phyloP scores from a whole-genome alignment of 2,888 invertebrate genomes.

The Machimus rusticus region DNA sequence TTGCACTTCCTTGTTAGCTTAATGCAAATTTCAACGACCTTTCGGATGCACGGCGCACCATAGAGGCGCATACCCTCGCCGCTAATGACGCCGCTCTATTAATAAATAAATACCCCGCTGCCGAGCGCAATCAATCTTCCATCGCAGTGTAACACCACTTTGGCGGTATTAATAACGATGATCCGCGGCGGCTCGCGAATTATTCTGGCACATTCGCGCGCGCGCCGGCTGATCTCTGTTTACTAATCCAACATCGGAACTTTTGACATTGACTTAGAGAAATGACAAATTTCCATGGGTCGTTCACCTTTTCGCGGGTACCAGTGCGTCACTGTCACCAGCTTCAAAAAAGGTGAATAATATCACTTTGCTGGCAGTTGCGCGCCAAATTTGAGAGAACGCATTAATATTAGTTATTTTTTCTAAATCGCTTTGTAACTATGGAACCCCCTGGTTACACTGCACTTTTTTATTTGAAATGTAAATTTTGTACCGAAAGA shows the following conservation, averaged over 20 bases:
- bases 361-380: not conserved
- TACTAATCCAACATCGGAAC: not conserved
- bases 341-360: not conserved
- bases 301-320: not conserved
- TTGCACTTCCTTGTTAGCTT: conserved; percentile 18
- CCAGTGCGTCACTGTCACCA: not conserved
- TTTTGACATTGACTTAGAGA: conserved; percentile 27
- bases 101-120: conserved; percentile 9
- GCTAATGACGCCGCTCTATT: conserved; percentile 13
- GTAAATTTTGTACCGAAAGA: not conserved
- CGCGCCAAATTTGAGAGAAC: not conserved
- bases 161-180: conserved; percentile 15
- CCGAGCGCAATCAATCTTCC: not conserved
- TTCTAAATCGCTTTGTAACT: not conserved
- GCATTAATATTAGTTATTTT: not conserved
- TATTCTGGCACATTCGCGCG: not conserved
- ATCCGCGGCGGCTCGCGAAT: not conserved
- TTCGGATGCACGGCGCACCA: not conserved
- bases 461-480: not conserved
- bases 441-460: not conserved
- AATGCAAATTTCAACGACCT: conserved; percentile 26
- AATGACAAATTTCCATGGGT: not conserved
- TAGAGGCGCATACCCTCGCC: not conserved
- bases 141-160: not conserved
- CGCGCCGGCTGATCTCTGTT: not conserved